Percentiles rank a stretch among this genome's conserved stretches.
Conservation (phyloP, 2,888 invertebrate species). For the Aphidoletes aphidimyza region DNA sequence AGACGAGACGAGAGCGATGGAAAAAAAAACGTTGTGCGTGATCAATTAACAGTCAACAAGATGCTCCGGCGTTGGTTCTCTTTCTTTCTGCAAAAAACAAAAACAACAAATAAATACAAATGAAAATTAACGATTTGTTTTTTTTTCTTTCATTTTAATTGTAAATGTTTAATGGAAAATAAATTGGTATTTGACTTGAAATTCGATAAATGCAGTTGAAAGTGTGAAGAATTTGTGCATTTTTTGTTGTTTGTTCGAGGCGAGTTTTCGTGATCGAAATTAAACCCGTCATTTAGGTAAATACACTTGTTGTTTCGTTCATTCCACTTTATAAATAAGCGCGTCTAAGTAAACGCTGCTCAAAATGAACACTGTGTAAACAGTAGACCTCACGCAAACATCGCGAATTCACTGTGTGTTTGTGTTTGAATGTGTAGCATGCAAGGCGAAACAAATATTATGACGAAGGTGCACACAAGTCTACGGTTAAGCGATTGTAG, state of each 20-base stretch:
- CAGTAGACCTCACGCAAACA: constrained; percentile 6
- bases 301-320: neutral
- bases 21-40: neutral
- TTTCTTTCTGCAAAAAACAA: neutral
- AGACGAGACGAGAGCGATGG: too few species aligned
- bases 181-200: neutral
- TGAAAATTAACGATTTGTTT: too few species aligned
- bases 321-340: neutral
- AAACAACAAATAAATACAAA: neutral
- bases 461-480: too few species aligned
- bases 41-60: neutral
- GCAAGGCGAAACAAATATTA: neutral
- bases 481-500: neutral
- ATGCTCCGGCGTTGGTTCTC: too few species aligned
- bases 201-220: neutral
- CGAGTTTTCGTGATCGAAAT: neutral
- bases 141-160: neutral
- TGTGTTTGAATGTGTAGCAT: neutral
- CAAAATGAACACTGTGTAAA: neutral
- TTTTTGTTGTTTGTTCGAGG: neutral
- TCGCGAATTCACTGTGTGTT: neutral
- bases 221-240: neutral
- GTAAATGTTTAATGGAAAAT: neutral
- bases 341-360: neutral
- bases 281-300: neutral